phyloP scores from a whole-genome alignment of 2,797 vertebrate genomes.

The Tiaroga cobitis region DNA sequence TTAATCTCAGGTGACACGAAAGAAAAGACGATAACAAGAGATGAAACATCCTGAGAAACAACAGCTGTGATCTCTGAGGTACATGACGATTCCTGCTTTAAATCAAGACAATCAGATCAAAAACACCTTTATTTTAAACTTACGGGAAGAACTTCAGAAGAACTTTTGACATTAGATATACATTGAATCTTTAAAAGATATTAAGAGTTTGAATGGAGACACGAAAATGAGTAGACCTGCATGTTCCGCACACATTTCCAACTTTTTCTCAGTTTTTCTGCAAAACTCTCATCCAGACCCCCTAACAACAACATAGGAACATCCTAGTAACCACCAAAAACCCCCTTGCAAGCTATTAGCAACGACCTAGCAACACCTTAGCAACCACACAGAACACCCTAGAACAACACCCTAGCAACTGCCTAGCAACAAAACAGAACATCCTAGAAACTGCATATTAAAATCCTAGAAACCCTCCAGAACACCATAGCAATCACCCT shows the following conservation, averaged over 20 bases:
- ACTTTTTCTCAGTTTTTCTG: not conserved
- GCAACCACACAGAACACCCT: not conserved
- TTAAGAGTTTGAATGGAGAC: not conserved
- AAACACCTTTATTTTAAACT: not conserved
- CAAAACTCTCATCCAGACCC: not conserved
- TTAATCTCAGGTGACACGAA: not conserved
- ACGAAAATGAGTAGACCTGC: not conserved
- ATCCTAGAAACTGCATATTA: not conserved
- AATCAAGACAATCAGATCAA: not conserved
- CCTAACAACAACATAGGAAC: no score
- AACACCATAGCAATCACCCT: not conserved
- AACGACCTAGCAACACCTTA: no score
- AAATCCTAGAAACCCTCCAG: no score
- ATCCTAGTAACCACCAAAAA: no score
- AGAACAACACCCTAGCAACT: not conserved
- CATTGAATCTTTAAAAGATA: not conserved
- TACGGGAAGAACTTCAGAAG: not conserved
- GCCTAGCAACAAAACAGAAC: not conserved
- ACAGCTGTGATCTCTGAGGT: not conserved
- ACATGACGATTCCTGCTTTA: not conserved
- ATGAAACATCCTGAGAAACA: no score
- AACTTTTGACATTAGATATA: not conserved
- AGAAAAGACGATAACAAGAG: not conserved
- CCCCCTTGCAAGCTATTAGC: no score
- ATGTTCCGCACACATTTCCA: not conserved